Evolutionary conservation across 2,797 vertebrate species (phyloP).

Genomic region (Takifugu rubripes): DNA sequence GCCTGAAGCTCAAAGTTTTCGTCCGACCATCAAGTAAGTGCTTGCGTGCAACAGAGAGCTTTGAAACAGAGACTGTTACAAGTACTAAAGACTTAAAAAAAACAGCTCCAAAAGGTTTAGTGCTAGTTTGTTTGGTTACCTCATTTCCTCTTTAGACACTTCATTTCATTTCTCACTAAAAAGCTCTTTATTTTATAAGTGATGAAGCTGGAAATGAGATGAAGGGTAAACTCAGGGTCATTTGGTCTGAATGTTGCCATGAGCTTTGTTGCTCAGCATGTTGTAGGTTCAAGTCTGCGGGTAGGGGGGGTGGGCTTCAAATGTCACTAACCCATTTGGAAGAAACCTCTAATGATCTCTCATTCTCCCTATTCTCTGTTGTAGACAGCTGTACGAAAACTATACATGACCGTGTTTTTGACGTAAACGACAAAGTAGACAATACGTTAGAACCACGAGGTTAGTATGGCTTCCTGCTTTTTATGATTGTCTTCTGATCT

Average conservation of each 20-base stretch:
- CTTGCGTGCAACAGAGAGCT: constrained; percentile 33
- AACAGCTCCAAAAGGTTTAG: constrained; percentile 47
- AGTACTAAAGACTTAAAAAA: constrained; percentile 65
- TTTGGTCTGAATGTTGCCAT: constrained; percentile 73
- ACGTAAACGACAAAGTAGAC: constrained; percentile 99
- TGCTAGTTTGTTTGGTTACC: constrained; percentile 46
- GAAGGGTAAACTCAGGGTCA: constrained; percentile 35
- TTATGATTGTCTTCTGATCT: constrained; percentile 76
- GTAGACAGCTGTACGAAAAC: constrained; percentile 99
- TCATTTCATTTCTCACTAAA: constrained; percentile 43
- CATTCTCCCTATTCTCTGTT: constrained; percentile 78
- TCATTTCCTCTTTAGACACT: constrained; percentile 35
- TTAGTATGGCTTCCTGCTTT: constrained; percentile 95
- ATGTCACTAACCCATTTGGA: constrained; percentile 86
- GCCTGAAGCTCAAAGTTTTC: constrained; percentile 97
- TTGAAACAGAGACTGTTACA: constrained; percentile 61
- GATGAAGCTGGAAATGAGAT: constrained; percentile 35
- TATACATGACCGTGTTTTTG: constrained; percentile 99
- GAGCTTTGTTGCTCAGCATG: constrained; percentile 72
- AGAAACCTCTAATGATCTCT: constrained; percentile 68
- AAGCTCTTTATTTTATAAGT: constrained; percentile 36
- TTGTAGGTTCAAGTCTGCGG: constrained; percentile 54
- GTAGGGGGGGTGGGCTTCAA: constrained; percentile 62
- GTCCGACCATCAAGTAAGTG: constrained; percentile 98
- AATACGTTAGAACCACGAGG: constrained; percentile 99